phyloP scores from a whole-genome alignment of 2,113 vertebrate species.

The Agelaius phoeniceus region DNA sequence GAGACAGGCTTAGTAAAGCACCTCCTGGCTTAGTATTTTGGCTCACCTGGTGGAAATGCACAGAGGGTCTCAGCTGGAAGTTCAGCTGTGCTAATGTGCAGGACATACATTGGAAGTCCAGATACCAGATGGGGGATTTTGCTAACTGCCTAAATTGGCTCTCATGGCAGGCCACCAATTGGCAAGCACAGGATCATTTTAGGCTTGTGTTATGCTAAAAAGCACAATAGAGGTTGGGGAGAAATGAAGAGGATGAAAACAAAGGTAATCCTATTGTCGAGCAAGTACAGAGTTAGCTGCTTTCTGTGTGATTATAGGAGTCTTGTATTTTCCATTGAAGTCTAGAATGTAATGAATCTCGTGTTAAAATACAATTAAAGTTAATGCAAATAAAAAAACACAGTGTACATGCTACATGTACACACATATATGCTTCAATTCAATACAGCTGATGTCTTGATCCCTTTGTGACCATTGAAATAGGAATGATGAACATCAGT shows the following conservation, averaged over 20 bases:
- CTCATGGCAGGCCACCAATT: neutral
- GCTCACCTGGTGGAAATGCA: constrained; percentile 37
- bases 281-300: neutral
- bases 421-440: neutral
- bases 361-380: neutral
- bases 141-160: neutral
- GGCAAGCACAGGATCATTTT: constrained; percentile 11
- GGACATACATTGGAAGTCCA: constrained; percentile 18
- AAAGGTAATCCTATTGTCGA: neutral
- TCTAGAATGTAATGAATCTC: neutral
- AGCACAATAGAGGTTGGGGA: neutral
- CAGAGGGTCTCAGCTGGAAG: constrained; percentile 37
- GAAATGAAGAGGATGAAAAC: neutral
- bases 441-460: neutral
- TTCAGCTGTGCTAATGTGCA: constrained; percentile 44
- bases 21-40: constrained; percentile 19
- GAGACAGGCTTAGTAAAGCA: constrained; percentile 27
- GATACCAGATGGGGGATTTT: constrained; percentile 53
- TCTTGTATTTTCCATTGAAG: neutral
- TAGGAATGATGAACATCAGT: neutral
- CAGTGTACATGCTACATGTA: neutral
- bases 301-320: neutral
- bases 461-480: neutral
- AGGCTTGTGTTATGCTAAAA: neutral
- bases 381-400: neutral